Evolutionary conservation across 2,888 invertebrate genomes (phyloP), one percentile per base, ranked within the genome.

Genomic region (Pantelozetes paolii): DNA sequence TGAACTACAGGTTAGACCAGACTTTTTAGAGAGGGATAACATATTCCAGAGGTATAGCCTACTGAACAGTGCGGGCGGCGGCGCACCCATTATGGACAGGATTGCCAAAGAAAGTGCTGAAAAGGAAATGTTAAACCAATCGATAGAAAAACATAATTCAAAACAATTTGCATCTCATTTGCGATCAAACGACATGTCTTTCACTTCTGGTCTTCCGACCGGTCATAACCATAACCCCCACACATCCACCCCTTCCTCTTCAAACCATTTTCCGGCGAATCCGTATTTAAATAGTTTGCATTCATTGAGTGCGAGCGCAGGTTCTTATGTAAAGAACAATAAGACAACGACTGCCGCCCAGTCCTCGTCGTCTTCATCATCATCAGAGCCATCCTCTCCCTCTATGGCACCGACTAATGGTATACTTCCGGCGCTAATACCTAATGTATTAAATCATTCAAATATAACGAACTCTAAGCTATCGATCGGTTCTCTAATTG

Each of bases 61-160:
- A 18, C 64, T 75, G 15, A 74, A 71, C 20, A 71, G 71, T 28
- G 70, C 75, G n/a, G 75, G 75, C 26, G 75, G 75, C 26, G 75
- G 75, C 20, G 73, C 74, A 0, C 36, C 71, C 9, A 50, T 75
- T 23, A 54, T 75, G 23, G 75, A 75, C 6, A 75, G 74, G 54
- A 13, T 75, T 6, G 70, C 45, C 40, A 75, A 75, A 69, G 75
- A 75, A 54, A 54, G 48, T 11, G 28, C 74, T 6, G 72, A 72
- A 20, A 72, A 72, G 26, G 50, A 50, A 50, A 50, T 50, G n/a
- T 20, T 50, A 50, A 50, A 18, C 20, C 50, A 50, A 11, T 50
- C 50, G 50, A 50, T 50, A 18, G 50, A 50, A 50, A 50, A 50
- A 50, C 50, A 50, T 50, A 50, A 50, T 18, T 50, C 50, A 18